Evolutionary conservation across 2,888 invertebrate genomes (phyloP).

Genomic region (Hyppa rectilinea): DNA sequence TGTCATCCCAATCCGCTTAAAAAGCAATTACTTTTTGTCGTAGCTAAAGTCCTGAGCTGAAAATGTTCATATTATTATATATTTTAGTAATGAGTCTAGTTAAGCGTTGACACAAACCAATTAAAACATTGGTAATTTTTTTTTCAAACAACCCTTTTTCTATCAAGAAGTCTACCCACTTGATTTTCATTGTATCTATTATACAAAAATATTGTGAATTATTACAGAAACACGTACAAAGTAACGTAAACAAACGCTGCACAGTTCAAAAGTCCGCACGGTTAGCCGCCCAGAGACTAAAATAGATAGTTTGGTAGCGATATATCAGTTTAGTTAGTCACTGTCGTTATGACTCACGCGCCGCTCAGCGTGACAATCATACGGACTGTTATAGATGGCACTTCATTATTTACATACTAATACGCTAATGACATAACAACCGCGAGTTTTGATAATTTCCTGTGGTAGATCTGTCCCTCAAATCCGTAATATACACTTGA

Average conservation of each 20-base stretch:
- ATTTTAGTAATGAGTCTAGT: too few relatives aligned
- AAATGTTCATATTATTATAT: too few relatives aligned
- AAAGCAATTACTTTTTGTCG: too few relatives aligned
- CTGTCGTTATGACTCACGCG: constrained; percentile 45
- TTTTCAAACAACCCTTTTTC: too few relatives aligned
- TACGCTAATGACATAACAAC: constrained; percentile 10
- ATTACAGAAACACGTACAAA: constrained; percentile 32
- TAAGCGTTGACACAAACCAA: too few relatives aligned
- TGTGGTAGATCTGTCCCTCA: neutral
- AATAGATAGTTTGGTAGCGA: constrained; percentile 54
- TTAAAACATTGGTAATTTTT: too few relatives aligned
- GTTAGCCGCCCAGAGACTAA: constrained; percentile 45
- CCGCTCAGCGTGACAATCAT: constrained; percentile 29
- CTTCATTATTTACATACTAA: constrained; percentile 26
- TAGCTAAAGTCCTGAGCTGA: too few relatives aligned
- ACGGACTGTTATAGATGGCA: constrained; percentile 23
- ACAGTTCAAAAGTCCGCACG: constrained; percentile 19
- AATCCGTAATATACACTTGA: too few relatives aligned
- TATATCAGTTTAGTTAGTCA: constrained; percentile 41
- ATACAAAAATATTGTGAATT: neutral
- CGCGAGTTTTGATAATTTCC: neutral
- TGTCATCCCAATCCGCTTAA: too few relatives aligned
- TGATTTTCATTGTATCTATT: neutral
- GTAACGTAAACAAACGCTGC: constrained; percentile 9
- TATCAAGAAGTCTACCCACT: too few relatives aligned